Base-by-base conservation (phyloP, 1,140 invertebrate genomes). In the Diprion similis region DNA sequence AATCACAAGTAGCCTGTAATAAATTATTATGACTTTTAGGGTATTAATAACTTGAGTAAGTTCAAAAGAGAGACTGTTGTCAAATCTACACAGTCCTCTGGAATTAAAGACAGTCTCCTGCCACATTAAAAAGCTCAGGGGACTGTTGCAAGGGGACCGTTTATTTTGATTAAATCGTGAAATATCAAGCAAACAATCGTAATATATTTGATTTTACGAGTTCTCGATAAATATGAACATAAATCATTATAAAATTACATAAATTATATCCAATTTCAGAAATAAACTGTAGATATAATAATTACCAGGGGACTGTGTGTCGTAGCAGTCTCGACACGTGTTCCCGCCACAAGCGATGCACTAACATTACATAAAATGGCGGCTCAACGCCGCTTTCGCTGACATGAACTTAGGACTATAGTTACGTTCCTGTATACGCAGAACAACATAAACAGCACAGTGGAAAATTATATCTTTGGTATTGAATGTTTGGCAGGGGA, bases 1-100 rank as follows among this genome's bases (percentile, higher is more conserved):
- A n/a, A n/a, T n/a, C n/a, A n/a, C n/a, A n/a, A n/a, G n/a, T n/a
- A n/a, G n/a, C n/a, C n/a, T n/a, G n/a, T n/a, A n/a, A n/a, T n/a
- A n/a, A n/a, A n/a, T n/a, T n/a, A n/a, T n/a, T n/a, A n/a, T n/a
- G n/a, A n/a, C n/a, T n/a, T n/a, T n/a, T n/a, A n/a, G n/a, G n/a
- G n/a, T n/a, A n/a, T n/a, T n/a, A n/a, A n/a, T n/a, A n/a, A n/a
- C n/a, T n/a, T n/a, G n/a, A n/a, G n/a, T n/a, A n/a, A n/a, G n/a
- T n/a, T n/a, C n/a, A n/a, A n/a, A n/a, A n/a, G n/a, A n/a, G n/a
- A n/a, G n/a, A n/a, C n/a, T n/a, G n/a, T n/a, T n/a, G n/a, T n/a
- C n/a, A 74, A 15, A 45, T 15, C 75, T 75, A 77, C 18, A 75
- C 59, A 4, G 75, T 71, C 68, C 73, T 69, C 15, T 73, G 71